phyloP scores from a whole-genome alignment of 2,113 vertebrate genomes.

The Bombycilla garrulus region DNA sequence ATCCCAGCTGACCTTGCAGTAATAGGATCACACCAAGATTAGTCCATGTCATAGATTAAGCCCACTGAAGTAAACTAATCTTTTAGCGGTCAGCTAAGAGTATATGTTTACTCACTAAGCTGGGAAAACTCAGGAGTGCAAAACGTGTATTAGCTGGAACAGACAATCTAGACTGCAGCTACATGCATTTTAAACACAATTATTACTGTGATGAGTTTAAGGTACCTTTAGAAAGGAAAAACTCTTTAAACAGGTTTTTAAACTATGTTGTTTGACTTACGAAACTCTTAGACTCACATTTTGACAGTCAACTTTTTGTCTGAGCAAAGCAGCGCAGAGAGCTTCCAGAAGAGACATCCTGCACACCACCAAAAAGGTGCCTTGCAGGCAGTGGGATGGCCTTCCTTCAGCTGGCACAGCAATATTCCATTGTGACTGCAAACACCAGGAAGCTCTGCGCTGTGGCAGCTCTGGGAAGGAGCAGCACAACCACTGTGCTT shows the following conservation, averaged over 20 bases:
- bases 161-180: not conserved
- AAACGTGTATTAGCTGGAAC: not conserved
- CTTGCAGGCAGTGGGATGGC: not conserved
- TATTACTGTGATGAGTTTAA: not conserved
- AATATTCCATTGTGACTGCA: not conserved
- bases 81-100: constrained; percentile 17
- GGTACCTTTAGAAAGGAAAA: not conserved
- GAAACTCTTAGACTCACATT: not conserved
- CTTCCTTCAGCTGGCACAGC: not conserved
- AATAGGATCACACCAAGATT: constrained; percentile 70
- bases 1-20: constrained; percentile 52
- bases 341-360: not conserved
- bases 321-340: not conserved
- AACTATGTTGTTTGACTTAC: not conserved
- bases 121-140: not conserved
- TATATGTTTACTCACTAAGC: not conserved
- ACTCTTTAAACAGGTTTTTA: not conserved
- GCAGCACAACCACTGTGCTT: not conserved
- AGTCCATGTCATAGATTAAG: constrained; percentile 53
- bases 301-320: not conserved
- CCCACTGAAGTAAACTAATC: constrained; percentile 36
- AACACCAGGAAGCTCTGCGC: not conserved
- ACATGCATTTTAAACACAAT: rapidly evolving
- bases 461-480: not conserved
- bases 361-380: not conserved